Percentiles rank a stretch among this genome's conserved stretches.
phyloP scores from a whole-genome alignment of 2,797 vertebrate genomes.

The Brotula barbata region DNA sequence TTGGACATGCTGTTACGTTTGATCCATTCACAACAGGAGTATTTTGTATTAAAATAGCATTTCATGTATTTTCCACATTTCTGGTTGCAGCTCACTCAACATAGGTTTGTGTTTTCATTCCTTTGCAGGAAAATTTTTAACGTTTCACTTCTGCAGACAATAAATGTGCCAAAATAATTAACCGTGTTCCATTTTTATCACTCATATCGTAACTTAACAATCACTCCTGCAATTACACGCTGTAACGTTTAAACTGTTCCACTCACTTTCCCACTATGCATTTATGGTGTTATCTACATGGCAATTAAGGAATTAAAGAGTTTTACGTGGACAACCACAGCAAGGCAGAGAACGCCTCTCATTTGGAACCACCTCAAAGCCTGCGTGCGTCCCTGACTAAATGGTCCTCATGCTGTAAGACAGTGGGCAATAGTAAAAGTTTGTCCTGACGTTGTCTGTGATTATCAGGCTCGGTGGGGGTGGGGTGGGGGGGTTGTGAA shows the following conservation, averaged over 20 bases:
- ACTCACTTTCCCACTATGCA: slow-evolving; percentile 59
- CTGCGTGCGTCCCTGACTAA: slow-evolving; percentile 3
- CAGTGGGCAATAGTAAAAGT: slow-evolving; percentile 16
- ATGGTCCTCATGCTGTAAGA: slow-evolving; percentile 12
- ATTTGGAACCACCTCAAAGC: slow-evolving; percentile 44
- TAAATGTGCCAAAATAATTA: slow-evolving; percentile 18
- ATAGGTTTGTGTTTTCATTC: too few species aligned
- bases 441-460: too few species aligned
- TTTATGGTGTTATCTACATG: slow-evolving; percentile 64
- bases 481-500: too few species aligned
- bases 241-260: slow-evolving; percentile 61
- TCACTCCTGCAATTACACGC: slow-evolving; percentile 64
- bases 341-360: slow-evolving; percentile 43
- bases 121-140: background rate
- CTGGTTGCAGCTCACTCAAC: too few species aligned
- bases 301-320: slow-evolving; percentile 66
- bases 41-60: too few species aligned
- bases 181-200: slow-evolving; percentile 54
- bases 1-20: too few species aligned
- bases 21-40: too few species aligned
- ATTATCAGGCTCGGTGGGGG: too few species aligned
- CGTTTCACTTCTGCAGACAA: background rate
- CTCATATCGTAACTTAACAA: slow-evolving; percentile 45
- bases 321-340: slow-evolving; percentile 62
- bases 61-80: too few species aligned